Evolutionary conservation across 2,113 vertebrate species (phyloP), one percentile per base, ranked within the genome.

Genomic region (Fulmarus glacialis): DNA sequence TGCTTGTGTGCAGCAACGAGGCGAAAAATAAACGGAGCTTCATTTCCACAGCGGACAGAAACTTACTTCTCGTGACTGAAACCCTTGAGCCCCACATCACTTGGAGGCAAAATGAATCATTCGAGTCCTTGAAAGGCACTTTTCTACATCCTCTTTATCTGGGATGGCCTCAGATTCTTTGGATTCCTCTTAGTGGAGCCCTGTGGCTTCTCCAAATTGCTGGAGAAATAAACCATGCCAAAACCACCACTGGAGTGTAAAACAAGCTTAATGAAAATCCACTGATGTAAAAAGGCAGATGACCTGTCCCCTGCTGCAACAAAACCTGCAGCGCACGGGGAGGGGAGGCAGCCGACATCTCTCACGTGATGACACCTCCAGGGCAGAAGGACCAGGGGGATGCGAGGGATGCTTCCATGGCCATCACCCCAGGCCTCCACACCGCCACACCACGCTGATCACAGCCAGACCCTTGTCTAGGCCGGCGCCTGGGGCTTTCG

Each of bases 221-320:
- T 91, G 88, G 77, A 92, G 88, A 95, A 82, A 92, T 22, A 86
- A 96, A 92, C 56, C 68, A 21, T 64, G 42, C 66, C 90, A 59
- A 75, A 95, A 16, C 74, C 79, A 85, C 32, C 53, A 36, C 29
- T 74, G 82, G 78, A 85, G 87, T 93, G 87, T 78, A 59, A 91
- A 91, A 93, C 22, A 75, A 55, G 78, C 90, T 79, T 72, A 82
- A 89, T 82, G 88, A 71, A 95, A 90, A 94, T 26, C 73, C 92
- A 47, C 52, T 45, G 5, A 71, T 12, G 78, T 42, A 84, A 89
- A 79, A 89, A 87, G 32, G 36, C 50, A 71, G 83, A 48, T 40
- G 73, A 68, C 48, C 71, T 43, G 71, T 66, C 64, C 67, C 80
- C 80, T 55, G 62, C 80, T 71, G 68, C 52, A 74, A 40, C 24